Conservation (phyloP, 2,113 vertebrate species). For the Leucopsar rothschildi region DNA sequence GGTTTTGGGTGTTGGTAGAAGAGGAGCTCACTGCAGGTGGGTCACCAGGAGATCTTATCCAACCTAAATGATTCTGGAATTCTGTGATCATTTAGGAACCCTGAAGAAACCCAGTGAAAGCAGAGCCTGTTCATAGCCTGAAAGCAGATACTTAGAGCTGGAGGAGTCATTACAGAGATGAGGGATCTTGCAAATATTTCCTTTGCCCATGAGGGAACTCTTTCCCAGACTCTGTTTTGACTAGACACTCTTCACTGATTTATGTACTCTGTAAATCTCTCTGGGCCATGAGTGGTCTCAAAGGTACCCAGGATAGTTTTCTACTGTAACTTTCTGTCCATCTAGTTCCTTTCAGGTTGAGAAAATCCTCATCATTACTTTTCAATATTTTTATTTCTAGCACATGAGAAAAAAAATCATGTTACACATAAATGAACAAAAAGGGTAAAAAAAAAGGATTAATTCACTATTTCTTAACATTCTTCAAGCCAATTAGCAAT, state of each 20-base stretch:
- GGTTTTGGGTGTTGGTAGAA: neutral
- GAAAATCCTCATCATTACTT: neutral
- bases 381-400: neutral
- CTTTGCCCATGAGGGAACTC: neutral
- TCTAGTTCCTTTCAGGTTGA: neutral
- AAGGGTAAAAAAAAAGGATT: neutral
- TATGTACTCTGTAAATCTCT: neutral
- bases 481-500: neutral
- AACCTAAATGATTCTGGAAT: neutral
- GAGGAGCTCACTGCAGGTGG: neutral
- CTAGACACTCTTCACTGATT: neutral
- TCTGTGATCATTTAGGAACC: neutral
- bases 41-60: neutral
- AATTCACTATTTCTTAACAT: neutral
- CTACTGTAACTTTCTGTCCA: neutral
- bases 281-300: neutral
- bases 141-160: neutral
- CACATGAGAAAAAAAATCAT: neutral
- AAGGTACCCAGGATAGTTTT: neutral
- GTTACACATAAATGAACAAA: neutral
- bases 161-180: neutral
- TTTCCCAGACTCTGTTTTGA: neutral
- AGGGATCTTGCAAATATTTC: neutral
- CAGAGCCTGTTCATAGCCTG: neutral
- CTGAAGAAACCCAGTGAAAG: neutral